Evolutionary conservation across 2,113 vertebrate genomes (phyloP).

Genomic region (Grammomys surdaster): DNA sequence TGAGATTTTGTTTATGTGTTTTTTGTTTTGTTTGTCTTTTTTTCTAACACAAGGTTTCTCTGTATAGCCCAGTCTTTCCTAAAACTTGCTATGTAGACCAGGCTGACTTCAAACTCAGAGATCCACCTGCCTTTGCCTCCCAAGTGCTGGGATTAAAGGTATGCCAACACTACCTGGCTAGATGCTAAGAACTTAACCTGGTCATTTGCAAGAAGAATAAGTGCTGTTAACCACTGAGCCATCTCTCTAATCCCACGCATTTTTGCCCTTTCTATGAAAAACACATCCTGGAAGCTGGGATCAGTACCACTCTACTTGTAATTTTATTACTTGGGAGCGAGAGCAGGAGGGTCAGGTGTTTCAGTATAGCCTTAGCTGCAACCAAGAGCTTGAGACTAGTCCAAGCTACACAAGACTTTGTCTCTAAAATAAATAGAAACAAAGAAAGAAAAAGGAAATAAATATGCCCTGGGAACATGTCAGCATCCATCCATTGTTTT

Average conservation of each 20-base stretch:
- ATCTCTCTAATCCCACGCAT: background rate
- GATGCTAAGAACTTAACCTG: background rate
- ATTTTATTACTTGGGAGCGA: background rate
- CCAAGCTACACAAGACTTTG: background rate
- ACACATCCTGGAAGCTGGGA: background rate
- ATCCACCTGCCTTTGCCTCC: no score
- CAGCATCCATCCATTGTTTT: background rate
- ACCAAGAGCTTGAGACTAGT: background rate
- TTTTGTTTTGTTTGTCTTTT: no score
- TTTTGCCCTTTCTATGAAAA: background rate
- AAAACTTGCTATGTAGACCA: no score
- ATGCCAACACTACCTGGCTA: no score
- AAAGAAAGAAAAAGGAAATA: background rate
- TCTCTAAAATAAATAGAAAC: background rate
- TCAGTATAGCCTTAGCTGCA: background rate
- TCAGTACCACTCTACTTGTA: background rate
- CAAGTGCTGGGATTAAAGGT: no score
- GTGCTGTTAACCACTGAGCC: background rate
- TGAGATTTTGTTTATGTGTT: background rate
- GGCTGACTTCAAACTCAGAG: no score
- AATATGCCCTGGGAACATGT: background rate
- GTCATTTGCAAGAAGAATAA: background rate
- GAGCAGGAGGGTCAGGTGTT: background rate
- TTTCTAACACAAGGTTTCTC: no score
- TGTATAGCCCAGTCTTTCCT: no score